phyloP scores from a whole-genome alignment of 2,797 vertebrate species.

The Limosa lapponica region DNA sequence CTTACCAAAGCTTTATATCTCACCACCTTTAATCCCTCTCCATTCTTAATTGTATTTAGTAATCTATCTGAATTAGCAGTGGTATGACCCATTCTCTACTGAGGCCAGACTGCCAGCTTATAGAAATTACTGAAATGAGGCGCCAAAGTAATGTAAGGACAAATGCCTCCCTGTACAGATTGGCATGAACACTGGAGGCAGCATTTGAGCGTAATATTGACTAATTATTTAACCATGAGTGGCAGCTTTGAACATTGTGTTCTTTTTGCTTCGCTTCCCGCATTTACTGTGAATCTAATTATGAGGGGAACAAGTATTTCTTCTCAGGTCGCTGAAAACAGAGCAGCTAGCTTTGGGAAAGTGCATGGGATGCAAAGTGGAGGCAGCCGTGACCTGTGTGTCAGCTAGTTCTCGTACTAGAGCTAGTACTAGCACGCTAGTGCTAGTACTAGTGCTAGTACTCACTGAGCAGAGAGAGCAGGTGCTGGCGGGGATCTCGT shows the following conservation, averaged over 20 bases:
- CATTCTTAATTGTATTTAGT: conserved; percentile 53
- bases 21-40: conserved; percentile 20
- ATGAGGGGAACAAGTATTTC: conserved; percentile 57
- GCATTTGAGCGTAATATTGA: conserved; percentile 70
- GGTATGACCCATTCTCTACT: conserved; percentile 46
- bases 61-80: conserved; percentile 6
- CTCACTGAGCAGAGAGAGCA: neutral
- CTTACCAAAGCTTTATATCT: conserved; percentile 23
- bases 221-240: conserved; percentile 79
- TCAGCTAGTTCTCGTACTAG: neutral
- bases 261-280: conserved; percentile 75
- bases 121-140: conserved; percentile 51
- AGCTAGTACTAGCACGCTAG: neutral
- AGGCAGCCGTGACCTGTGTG: neutral
- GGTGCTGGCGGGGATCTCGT: neutral
- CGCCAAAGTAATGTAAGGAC: conserved; percentile 45
- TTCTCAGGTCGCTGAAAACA: conserved; percentile 57
- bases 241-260: conserved; percentile 75
- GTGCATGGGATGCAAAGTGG: conserved; percentile 4
- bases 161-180: conserved; percentile 51
- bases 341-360: conserved; percentile 27
- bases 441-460: neutral
- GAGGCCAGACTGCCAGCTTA: conserved; percentile 49
- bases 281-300: conserved; percentile 78
- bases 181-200: conserved; percentile 57